Evolutionary conservation across 2,113 vertebrate genomes (phyloP).

Genomic region (Callipepla californica): DNA sequence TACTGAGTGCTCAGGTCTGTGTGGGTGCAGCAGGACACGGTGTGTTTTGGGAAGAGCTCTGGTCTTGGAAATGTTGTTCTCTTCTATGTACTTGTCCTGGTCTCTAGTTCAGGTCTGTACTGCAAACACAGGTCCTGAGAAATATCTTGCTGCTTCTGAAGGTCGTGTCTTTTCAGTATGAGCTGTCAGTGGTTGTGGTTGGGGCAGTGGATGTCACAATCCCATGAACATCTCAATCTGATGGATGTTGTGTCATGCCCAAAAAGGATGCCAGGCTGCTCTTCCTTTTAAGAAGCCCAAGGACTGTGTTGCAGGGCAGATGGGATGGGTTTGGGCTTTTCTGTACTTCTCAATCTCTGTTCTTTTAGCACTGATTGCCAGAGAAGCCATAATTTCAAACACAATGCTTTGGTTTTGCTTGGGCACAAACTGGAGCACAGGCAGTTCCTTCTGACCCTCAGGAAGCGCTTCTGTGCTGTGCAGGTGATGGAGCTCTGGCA

Average conservation of each 20-base stretch:
- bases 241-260: background rate
- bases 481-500: background rate
- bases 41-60: background rate
- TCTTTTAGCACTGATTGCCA: background rate
- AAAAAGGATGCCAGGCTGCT: background rate
- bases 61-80: background rate
- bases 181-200: background rate
- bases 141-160: accelerated
- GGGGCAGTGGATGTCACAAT: accelerated
- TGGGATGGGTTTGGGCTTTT: background rate
- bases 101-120: background rate
- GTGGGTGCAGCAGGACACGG: background rate
- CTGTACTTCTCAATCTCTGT: background rate
- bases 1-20: background rate
- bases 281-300: background rate
- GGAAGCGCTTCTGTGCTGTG: background rate
- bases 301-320: background rate
- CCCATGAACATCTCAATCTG: background rate
- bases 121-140: background rate
- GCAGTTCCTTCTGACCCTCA: background rate
- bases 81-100: background rate
- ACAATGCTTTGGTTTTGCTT: background rate
- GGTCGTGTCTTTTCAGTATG: background rate
- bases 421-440: background rate
- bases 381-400: background rate